Conservation (phyloP, 2,888 invertebrate genomes). For the Stenodera caucasica region DNA sequence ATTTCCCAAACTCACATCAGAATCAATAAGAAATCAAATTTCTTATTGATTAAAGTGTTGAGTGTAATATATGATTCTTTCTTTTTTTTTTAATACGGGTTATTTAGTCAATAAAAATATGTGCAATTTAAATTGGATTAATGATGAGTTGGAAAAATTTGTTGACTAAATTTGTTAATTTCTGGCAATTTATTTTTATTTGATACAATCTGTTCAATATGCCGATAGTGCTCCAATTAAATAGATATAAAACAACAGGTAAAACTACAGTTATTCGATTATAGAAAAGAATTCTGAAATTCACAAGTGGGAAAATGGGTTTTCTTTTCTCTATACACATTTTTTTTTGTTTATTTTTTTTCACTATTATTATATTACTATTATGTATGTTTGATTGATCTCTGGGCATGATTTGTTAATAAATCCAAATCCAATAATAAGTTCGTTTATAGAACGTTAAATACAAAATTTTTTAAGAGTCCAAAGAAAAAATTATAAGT, state of each 20-base stretch:
- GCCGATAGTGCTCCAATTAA: slow-evolving; percentile 22
- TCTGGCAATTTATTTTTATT: neutral
- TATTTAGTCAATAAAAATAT: slow-evolving; percentile 28
- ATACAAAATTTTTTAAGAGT: neutral
- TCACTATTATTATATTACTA: neutral
- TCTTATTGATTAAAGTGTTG: slow-evolving; percentile 12
- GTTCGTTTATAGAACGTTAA: neutral
- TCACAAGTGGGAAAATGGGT: slow-evolving; percentile 23
- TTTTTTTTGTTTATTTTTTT: neutral
- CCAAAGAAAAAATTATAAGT: slow-evolving; percentile 28
- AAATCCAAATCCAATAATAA: neutral
- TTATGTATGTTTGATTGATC: neutral
- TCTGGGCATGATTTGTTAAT: neutral
- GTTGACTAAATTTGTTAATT: slow-evolving; percentile 25
- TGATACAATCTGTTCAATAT: slow-evolving; percentile 8
- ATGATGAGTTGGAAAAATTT: slow-evolving; percentile 7
- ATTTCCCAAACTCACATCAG: neutral
- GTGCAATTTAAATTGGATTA: slow-evolving; percentile 18
- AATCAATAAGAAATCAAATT: slow-evolving; percentile 14
- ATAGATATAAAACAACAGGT: slow-evolving; percentile 1
- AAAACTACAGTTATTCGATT: slow-evolving; percentile 7
- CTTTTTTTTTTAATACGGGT: slow-evolving; percentile 23
- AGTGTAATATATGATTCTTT: slow-evolving; percentile 1
- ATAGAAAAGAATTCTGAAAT: slow-evolving; percentile 4
- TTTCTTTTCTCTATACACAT: slow-evolving; percentile 10